These are phyloP conservation scores for Mus pahari DNA, from an alignment of 2,113 vertebrate genomes.

Conservation along the genomic window DNA sequence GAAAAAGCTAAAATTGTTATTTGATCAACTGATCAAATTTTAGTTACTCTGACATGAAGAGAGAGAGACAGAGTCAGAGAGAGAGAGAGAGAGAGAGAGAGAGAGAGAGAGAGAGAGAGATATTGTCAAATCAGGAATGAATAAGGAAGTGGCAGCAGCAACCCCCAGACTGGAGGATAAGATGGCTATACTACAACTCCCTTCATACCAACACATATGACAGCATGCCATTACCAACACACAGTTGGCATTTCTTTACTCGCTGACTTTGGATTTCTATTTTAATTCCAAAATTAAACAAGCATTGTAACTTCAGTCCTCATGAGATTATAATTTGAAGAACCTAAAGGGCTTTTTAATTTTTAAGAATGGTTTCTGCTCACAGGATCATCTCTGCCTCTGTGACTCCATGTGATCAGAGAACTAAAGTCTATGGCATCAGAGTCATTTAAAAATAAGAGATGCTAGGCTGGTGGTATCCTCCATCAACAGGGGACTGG, in stretches of 20 bases:
- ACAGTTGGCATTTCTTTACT: neutral
- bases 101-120: neutral
- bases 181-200: neutral
- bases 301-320: neutral
- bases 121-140: neutral
- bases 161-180: neutral
- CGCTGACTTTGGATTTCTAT: neutral
- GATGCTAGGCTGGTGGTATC: neutral
- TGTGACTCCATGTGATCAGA: neutral
- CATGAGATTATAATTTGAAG: neutral
- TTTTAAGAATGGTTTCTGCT: neutral
- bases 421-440: neutral
- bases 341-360: neutral
- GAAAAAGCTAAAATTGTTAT: neutral
- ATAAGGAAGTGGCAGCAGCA: neutral
- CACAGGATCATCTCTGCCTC: neutral
- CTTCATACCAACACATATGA: neutral
- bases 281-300: conserved; percentile 30
- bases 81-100: neutral
- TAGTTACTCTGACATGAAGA: neutral
- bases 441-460: neutral
- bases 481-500: neutral
- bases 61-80: too few species aligned
- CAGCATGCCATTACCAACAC: neutral
- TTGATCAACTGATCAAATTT: neutral